Base-by-base conservation (phyloP, 2,113 vertebrate genomes). In the Marmota flaviventris region DNA sequence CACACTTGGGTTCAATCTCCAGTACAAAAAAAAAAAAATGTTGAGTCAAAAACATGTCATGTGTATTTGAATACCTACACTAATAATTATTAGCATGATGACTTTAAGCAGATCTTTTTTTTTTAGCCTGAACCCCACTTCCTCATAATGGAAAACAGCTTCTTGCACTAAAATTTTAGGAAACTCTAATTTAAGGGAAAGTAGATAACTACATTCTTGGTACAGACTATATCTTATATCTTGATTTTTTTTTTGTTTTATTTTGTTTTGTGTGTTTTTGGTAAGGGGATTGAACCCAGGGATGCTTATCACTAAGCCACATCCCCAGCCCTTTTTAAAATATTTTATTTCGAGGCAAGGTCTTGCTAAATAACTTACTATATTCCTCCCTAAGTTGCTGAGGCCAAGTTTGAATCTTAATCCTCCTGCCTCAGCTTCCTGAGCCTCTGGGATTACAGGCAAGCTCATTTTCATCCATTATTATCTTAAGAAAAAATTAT, bases 401-500 rank as follows among this genome's bases (percentile, higher is more conserved):
- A 24, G 56, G 20, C 56, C 56, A 58, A 8, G 18, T 58, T 58
- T 58, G 7, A 58, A 58, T 58, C 56, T 58, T 24, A 2, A 58
- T 58, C 20, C 56, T 22, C 56, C 8, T 58, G 56, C 20, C 56
- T 58, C 56, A 58, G 5, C 56, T 7, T 58, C 56, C 56, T 4
- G 20, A 58, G 56, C 20, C 56, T 58, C 56, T 22, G 20, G 20
- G 56, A 58, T 58, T 58, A 58, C 7, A 58, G 20, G 56, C 6
- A 58, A 22, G 83, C 37, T 73, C 48, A 92, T 92, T 67, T 85
- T 17, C 56, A 69, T 65, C 53, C 2, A 75, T 89, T 81, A 90
- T 42, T 67, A 24, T 63, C 25, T 79, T 86, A 12, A 90, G 88
- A 70, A 25, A 96, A 96, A 72, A 48, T 20, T 69, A 63, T 72